A percentile compares a stretch with the other conserved stretches of the same genome.
phyloP scores from a whole-genome alignment of 92 coral and sea anemone species.

The Parazoanthus atlanticus region DNA sequence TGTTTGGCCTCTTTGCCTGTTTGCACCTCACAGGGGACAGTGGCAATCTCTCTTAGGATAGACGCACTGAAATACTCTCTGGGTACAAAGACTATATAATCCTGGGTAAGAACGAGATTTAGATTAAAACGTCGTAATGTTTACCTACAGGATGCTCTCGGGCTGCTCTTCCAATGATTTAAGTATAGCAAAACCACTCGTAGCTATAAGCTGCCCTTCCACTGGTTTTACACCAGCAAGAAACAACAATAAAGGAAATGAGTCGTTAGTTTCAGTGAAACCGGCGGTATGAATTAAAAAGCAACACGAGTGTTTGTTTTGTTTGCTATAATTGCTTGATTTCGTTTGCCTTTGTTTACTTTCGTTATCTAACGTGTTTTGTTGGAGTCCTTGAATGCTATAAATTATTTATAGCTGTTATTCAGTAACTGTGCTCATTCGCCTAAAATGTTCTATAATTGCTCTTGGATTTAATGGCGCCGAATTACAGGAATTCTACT shows the following conservation, averaged over 20 bases:
- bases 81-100: constrained; percentile 37
- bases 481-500: too few species aligned
- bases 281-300: too few species aligned
- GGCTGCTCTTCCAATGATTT: not conserved
- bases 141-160: not conserved
- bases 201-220: too few species aligned
- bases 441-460: too few species aligned
- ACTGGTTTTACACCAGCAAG: too few species aligned
- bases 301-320: too few species aligned
- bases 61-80: constrained; percentile 35
- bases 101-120: not conserved
- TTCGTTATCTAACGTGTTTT: not conserved
- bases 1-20: constrained; percentile 7
- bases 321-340: too few species aligned
- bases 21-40: constrained; percentile 27
- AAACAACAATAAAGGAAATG: too few species aligned
- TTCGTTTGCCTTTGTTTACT: not conserved
- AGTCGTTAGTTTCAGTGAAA: too few species aligned
- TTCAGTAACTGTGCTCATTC: too few species aligned
- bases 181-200: not conserved
- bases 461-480: too few species aligned
- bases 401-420: not conserved
- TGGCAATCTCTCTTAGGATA: constrained; percentile 23
- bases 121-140: not conserved
- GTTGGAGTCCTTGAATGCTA: not conserved